Evolutionary conservation across 1,140 invertebrate species (phyloP).

Genomic region (Palaemon carinicauda): DNA sequence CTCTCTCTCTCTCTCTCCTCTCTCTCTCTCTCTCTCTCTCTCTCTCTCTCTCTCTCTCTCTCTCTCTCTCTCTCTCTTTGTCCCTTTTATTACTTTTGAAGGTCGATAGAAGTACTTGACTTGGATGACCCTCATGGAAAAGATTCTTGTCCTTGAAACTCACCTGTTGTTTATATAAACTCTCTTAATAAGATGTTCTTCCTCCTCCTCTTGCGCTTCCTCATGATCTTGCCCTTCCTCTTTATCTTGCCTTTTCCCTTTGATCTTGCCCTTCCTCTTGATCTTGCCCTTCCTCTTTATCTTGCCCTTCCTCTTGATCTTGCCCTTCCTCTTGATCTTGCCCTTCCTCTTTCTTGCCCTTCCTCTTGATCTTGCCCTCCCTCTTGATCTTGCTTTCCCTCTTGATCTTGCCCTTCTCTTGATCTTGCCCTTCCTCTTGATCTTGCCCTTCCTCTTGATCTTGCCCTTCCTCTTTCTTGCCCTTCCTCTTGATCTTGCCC

Average conservation of each 20-base stretch:
- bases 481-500: not conserved
- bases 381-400: not conserved
- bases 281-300: not conserved
- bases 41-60: no score
- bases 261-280: not conserved
- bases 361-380: not conserved
- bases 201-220: not conserved
- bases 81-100: no score
- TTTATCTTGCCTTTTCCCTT: not conserved
- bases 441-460: not conserved
- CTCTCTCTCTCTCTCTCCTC: no score
- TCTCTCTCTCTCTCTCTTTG: no score
- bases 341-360: not conserved
- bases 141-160: no score
- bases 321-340: no score
- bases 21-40: no score
- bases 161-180: no score
- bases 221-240: not conserved
- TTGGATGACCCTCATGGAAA: no score
- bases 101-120: no score
- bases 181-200: not conserved
- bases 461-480: not conserved
- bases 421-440: not conserved
- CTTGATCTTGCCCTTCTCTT: not conserved
- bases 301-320: not conserved